phyloP scores from a whole-genome alignment of 2,888 invertebrate genomes.

The Athalia rosae region DNA sequence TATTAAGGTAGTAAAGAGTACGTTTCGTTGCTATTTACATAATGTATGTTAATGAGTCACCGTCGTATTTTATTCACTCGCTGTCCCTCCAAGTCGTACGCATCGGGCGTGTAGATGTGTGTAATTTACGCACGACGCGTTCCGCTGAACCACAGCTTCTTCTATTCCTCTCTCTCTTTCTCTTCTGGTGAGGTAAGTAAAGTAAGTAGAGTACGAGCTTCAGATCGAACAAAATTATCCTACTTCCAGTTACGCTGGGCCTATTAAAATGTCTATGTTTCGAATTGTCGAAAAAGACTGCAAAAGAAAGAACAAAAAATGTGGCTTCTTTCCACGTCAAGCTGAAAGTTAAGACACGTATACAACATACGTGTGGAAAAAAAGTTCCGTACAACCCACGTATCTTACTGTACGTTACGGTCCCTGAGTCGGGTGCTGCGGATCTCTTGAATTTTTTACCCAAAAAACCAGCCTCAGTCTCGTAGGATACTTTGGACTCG shows the following conservation, averaged over 20 bases:
- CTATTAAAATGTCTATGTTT: slow-evolving; percentile 22
- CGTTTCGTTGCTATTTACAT: slow-evolving; percentile 22
- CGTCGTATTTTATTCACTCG: slow-evolving; percentile 27
- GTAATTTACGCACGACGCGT: slow-evolving; percentile 29
- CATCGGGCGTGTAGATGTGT: slow-evolving; percentile 23
- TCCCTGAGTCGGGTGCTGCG: slow-evolving; percentile 12
- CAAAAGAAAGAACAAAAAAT: background rate
- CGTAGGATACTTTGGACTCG: background rate
- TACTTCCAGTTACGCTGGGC: background rate
- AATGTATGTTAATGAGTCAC: slow-evolving; percentile 30
- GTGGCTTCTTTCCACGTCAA: background rate
- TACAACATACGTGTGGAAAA: background rate
- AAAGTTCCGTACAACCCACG: background rate
- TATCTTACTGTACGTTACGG: background rate
- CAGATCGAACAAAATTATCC: slow-evolving; percentile 27
- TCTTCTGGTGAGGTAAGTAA: no score
- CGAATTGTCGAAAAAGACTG: background rate
- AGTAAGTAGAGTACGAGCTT: slow-evolving; percentile 14
- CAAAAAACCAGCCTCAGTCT: background rate
- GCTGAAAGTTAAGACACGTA: slow-evolving; percentile 18
- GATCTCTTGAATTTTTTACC: slow-evolving; percentile 30
- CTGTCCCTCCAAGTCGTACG: background rate
- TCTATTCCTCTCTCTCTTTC: no score
- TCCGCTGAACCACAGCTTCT: background rate
- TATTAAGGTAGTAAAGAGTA: slow-evolving; percentile 39